Evolutionary conservation across 2,888 invertebrate genomes (phyloP), one percentile per base, ranked within the genome.

Genomic region (Xylota sylvarum): DNA sequence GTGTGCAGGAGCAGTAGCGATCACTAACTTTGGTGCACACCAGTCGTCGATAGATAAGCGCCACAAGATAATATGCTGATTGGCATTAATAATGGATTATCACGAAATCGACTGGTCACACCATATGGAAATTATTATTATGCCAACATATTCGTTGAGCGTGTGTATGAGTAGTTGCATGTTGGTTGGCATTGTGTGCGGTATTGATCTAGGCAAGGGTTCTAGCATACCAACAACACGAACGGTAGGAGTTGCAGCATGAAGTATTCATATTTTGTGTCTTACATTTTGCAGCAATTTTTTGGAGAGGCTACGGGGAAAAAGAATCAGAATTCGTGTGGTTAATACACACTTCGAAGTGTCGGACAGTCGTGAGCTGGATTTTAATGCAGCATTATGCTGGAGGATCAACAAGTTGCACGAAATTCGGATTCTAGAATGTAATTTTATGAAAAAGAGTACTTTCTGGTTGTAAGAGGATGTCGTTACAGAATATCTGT

Each of bases 11-110:
- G 32, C 58, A 43, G 43, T 30, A 86, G 84, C 81, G 86, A 87
- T 78, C 72, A 56, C 76, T 78, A 78, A 80, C 74, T 74, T 89
- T 88, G 65, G 60, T 62, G 48, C 52, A 48, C 60, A 55, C 52
- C 37, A 73, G 23, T 32, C 58, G 35, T 55, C 85, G 76, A 85
- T 81, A 86, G 88, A 89, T 88, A 90, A 90, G 89, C 89, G 89
- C 90, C 90, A 89, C 89, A 88, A 89, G 89, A 89, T 89, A 89
- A 89, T 91, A 92, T 92, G 91, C 91, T 92, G 92, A 92, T 92
- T 92, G 92, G 92, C 92, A 92, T 92, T 92, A 92, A 92, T 92
- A 92, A 92, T 92, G 92, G 92, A 92, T 92, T 92, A 92, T 92
- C 92, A 92, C 92, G 92, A 92, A 89, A 89, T 90, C 90, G 90